These are phyloP conservation scores for Thaleichthys pacificus DNA, from an alignment of 2,797 vertebrate genomes.

Conservation along the genomic window DNA sequence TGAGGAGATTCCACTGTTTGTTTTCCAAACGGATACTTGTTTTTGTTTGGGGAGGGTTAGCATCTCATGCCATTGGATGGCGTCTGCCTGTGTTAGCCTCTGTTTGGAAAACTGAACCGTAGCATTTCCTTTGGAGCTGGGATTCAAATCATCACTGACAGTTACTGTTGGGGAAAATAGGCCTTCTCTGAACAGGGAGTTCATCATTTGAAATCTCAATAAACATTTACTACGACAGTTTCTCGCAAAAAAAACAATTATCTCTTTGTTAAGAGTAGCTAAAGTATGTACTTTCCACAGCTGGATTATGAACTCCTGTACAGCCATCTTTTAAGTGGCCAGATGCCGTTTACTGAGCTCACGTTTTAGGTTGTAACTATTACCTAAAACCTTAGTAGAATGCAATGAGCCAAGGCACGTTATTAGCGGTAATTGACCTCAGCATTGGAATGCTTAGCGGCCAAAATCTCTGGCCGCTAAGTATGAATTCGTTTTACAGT, in stretches of 20 bases:
- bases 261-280: neutral
- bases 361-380: slow-evolving; percentile 57
- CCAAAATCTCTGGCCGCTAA: slow-evolving; percentile 50
- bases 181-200: slow-evolving; percentile 13
- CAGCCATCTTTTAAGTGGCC: slow-evolving; percentile 53
- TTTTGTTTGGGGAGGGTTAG: slow-evolving; percentile 44
- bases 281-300: slow-evolving; percentile 20
- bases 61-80: slow-evolving; percentile 41
- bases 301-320: slow-evolving; percentile 23
- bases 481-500: slow-evolving; percentile 55
- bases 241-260: slow-evolving; percentile 9
- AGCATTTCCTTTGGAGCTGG: slow-evolving; percentile 49
- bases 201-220: slow-evolving; percentile 36
- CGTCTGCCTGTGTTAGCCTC: slow-evolving; percentile 41
- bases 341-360: slow-evolving; percentile 39
- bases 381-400: slow-evolving; percentile 61
- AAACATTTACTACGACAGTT: slow-evolving; percentile 11
- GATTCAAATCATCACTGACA: slow-evolving; percentile 46
- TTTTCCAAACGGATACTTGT: slow-evolving; percentile 50
- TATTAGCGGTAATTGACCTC: slow-evolving; percentile 63
- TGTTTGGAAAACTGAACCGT: slow-evolving; percentile 58
- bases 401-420: slow-evolving; percentile 56
- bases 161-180: slow-evolving; percentile 21
- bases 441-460: slow-evolving; percentile 50
- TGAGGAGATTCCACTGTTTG: slow-evolving; percentile 36